Evolutionary conservation across 2,888 invertebrate genomes (phyloP).

Genomic region (Bhutanitis thaidina): DNA sequence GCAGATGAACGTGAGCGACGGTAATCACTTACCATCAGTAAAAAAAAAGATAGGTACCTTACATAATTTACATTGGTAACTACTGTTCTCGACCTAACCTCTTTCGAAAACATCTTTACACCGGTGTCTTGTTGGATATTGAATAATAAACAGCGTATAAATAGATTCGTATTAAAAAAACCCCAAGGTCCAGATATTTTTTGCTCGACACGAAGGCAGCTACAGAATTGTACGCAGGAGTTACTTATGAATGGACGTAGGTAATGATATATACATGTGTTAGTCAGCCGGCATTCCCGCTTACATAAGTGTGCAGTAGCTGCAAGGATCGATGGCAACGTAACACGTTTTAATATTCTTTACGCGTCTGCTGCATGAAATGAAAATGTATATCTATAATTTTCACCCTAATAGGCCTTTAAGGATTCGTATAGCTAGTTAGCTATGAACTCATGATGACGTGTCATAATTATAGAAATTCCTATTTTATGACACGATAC

Average conservation of each 20-base stretch:
- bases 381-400: background rate
- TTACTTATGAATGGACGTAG: slow-evolving; percentile 14
- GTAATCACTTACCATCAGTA: no score
- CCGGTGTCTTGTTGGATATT: no score
- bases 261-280: slow-evolving; percentile 38
- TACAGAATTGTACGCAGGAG: slow-evolving; percentile 32
- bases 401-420: background rate
- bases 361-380: background rate
- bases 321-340: slow-evolving; percentile 1
- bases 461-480: no score
- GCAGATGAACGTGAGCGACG: no score
- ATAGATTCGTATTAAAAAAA: slow-evolving; percentile 8
- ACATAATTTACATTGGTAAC: no score
- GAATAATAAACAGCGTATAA: background rate
- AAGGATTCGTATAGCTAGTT: no score
- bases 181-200: slow-evolving; percentile 14
- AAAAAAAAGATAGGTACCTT: no score
- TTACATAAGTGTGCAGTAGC: slow-evolving; percentile 46
- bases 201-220: slow-evolving; percentile 31
- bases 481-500: no score
- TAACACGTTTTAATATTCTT: slow-evolving; percentile 12
- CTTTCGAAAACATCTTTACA: no score
- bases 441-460: no score
- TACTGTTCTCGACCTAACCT: no score
- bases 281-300: slow-evolving; percentile 58